phyloP scores from a whole-genome alignment of 2,113 vertebrate species.

The Galeopterus variegatus region DNA sequence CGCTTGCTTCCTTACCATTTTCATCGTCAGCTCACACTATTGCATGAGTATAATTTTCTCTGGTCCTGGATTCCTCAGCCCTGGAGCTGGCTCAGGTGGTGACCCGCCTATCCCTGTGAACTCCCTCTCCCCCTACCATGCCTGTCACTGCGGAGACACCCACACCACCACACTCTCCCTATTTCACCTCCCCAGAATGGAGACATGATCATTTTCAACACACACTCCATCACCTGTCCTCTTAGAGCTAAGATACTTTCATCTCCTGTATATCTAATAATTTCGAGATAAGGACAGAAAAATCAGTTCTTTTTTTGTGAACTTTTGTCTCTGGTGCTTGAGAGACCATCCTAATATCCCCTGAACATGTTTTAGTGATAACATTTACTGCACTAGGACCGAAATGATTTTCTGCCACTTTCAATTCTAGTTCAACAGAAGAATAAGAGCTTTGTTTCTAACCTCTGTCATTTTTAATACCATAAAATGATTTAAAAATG shows the following conservation, averaged over 20 bases:
- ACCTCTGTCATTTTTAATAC: slow-evolving; percentile 93
- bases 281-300: slow-evolving; percentile 79
- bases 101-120: neutral
- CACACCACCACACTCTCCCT: neutral
- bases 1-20: neutral
- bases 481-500: slow-evolving; percentile 88
- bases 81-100: neutral
- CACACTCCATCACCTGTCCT: neutral
- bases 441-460: slow-evolving; percentile 89
- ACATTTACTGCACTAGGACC: slow-evolving; percentile 89
- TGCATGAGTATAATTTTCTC: neutral
- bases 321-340: slow-evolving; percentile 87
- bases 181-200: neutral
- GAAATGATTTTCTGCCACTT: slow-evolving; percentile 92
- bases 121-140: neutral
- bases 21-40: neutral
- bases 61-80: neutral
- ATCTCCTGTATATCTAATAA: slow-evolving; percentile 73
- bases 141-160: neutral
- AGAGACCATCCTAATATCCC: slow-evolving; percentile 87
- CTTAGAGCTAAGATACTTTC: slow-evolving; percentile 62
- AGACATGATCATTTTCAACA: neutral
- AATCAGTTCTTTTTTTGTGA: slow-evolving; percentile 83
- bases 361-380: slow-evolving; percentile 88
- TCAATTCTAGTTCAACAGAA: slow-evolving; percentile 89